Conservation (phyloP, 2,797 vertebrate species). For the Serranus cabrilla region DNA sequence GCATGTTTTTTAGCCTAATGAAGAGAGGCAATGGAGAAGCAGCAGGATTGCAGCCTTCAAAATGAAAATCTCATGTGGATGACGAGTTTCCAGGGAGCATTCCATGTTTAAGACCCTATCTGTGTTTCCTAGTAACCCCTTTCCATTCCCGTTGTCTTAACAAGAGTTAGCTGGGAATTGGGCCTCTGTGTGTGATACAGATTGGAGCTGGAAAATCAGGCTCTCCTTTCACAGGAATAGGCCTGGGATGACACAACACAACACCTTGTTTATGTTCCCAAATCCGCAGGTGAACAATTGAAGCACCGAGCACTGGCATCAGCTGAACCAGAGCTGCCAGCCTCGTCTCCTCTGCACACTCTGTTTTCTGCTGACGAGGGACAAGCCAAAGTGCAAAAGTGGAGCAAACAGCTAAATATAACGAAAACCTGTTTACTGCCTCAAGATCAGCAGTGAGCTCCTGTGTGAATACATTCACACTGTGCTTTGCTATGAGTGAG, state of each 20-base stretch:
- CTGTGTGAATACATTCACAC: slow-evolving; percentile 4
- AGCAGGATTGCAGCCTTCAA: slow-evolving; percentile 26
- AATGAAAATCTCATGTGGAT: slow-evolving; percentile 44
- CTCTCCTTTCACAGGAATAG: slow-evolving; percentile 53
- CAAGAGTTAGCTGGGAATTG: slow-evolving; percentile 55
- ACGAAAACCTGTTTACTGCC: slow-evolving; percentile 31
- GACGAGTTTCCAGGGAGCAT: slow-evolving; percentile 45
- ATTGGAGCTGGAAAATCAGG: slow-evolving; percentile 54
- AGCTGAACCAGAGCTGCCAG: slow-evolving; percentile 41
- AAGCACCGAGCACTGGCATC: slow-evolving; percentile 34
- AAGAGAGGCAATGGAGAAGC: slow-evolving; percentile 6
- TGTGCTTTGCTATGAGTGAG: background rate
- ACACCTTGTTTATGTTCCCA: slow-evolving; percentile 60
- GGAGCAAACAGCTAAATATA: slow-evolving; percentile 62
- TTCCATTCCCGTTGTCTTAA: slow-evolving; percentile 33
- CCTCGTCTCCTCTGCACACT: slow-evolving; percentile 26
- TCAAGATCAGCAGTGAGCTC: background rate
- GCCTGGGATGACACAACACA: slow-evolving; percentile 48
- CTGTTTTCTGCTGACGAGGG: slow-evolving; percentile 53
- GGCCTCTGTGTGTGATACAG: slow-evolving; percentile 42
- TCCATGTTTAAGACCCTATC: slow-evolving; percentile 42
- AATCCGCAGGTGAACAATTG: slow-evolving; percentile 66
- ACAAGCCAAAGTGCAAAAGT: slow-evolving; percentile 51
- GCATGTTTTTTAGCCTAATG: background rate
- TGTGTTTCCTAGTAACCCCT: slow-evolving; percentile 22